Conservation (phyloP, 2,797 vertebrate species). For the Manis javanica region DNA sequence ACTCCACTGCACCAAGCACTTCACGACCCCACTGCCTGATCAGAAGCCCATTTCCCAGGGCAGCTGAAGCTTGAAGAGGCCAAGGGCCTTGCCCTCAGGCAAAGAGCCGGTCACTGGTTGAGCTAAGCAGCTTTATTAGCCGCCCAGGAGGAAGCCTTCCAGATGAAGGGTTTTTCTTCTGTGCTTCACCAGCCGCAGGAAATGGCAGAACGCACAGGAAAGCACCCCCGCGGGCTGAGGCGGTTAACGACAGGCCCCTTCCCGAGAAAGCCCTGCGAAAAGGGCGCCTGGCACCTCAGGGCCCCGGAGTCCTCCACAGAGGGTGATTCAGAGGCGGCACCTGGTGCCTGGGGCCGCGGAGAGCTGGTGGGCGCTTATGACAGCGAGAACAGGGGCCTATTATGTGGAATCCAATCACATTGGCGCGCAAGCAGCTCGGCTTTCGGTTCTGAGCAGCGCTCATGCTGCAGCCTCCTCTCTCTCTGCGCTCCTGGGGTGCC, state of each 20-base stretch:
- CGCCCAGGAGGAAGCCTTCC: neutral
- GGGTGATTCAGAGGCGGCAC: constrained; percentile 82
- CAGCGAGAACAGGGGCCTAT: constrained; percentile 76
- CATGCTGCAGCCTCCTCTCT: constrained; percentile 59
- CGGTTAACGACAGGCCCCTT: neutral
- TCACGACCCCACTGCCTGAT: neutral
- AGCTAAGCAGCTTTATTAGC: neutral
- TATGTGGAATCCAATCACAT: constrained; percentile 78
- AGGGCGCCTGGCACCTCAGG: constrained; percentile 52
- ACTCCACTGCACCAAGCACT: neutral
- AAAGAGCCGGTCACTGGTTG: neutral
- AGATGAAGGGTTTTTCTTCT: neutral
- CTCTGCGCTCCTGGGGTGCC: constrained; percentile 1
- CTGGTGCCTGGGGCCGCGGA: constrained; percentile 80
- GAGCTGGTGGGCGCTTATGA: constrained; percentile 77
- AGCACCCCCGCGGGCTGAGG: neutral
- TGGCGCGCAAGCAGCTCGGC: constrained; percentile 66
- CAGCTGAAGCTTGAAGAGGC: neutral
- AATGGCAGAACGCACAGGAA: constrained; percentile 54
- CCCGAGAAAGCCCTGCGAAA: neutral
- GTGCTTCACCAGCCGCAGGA: constrained; percentile 52
- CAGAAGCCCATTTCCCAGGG: neutral
- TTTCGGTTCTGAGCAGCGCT: constrained; percentile 72
- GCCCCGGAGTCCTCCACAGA: constrained; percentile 71
- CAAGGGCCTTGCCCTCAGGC: neutral